Conservation (phyloP, 2,113 vertebrate genomes). For the Synchiropus splendidus region DNA sequence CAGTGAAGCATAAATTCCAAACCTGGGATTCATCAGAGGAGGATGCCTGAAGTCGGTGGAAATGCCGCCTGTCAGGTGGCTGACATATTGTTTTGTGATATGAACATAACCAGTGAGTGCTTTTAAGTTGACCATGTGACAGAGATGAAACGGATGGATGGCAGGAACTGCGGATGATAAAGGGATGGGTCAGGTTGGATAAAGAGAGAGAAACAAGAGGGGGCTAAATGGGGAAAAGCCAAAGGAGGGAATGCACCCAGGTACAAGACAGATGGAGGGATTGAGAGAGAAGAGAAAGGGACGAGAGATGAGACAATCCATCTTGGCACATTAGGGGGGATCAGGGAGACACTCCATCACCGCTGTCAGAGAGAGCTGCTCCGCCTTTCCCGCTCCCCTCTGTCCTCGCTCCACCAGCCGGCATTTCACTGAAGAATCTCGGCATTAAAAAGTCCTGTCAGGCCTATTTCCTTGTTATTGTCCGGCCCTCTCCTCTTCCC, state of each 20-base stretch:
- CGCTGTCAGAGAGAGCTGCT: constrained; percentile 56
- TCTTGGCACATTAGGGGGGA: constrained; percentile 82
- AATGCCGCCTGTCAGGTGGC: neutral
- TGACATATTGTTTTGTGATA: constrained; percentile 28
- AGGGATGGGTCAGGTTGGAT: neutral
- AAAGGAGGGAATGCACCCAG: neutral
- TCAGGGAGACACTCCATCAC: constrained; percentile 61
- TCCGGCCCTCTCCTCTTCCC: constrained; percentile 48
- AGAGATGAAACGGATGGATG: constrained; percentile 15
- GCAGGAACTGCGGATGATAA: neutral
- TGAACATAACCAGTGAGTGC: constrained; percentile 25
- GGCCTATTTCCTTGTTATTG: constrained; percentile 99
- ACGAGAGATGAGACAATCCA: constrained; percentile 85
- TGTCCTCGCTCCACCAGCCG: constrained; percentile 55
- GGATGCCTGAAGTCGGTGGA: neutral
- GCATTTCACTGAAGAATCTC: constrained; percentile 97
- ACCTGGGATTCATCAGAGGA: too few species aligned
- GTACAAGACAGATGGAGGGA: constrained; percentile 13
- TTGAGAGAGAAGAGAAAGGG: constrained; percentile 20
- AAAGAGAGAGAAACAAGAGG: constrained; percentile 1
- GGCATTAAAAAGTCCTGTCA: constrained; percentile 98
- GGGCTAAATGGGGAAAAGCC: constrained; percentile 2
- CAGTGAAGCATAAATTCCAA: too few species aligned
- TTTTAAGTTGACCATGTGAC: constrained; percentile 27
- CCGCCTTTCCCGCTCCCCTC: constrained; percentile 62